These are phyloP conservation scores for Chinchilla lanigera DNA, from an alignment of 2,113 vertebrate genomes.

Conservation along the genomic window DNA sequence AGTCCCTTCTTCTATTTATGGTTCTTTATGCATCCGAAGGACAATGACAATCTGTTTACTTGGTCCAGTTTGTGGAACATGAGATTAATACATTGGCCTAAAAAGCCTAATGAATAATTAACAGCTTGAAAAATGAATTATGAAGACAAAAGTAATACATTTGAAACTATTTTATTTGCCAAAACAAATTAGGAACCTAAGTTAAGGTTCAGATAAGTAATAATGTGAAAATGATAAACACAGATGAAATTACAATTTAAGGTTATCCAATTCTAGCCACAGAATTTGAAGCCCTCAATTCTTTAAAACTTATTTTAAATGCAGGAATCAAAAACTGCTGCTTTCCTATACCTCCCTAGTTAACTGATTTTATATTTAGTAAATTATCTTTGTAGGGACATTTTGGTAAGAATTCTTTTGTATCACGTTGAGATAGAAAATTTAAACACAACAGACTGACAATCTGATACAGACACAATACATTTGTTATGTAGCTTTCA, in stretches of 20 bases:
- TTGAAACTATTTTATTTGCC: neutral
- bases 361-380: neutral
- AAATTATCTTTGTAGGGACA: neutral
- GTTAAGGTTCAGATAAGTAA: constrained; percentile 5
- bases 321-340: neutral
- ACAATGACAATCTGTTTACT: neutral
- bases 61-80: constrained; percentile 4
- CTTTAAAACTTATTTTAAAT: constrained; percentile 25
- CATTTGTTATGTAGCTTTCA: neutral
- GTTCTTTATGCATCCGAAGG: neutral
- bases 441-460: neutral
- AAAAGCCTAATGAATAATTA: neutral
- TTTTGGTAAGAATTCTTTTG: neutral
- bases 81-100: neutral
- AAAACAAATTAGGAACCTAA: constrained; percentile 56
- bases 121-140: constrained; percentile 11
- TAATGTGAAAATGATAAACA: constrained; percentile 11
- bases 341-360: neutral
- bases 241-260: neutral
- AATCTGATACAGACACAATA: neutral
- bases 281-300: neutral
- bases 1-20: neutral
- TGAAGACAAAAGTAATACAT: neutral
- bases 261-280: constrained; percentile 30
- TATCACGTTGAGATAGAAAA: neutral